Evolutionary conservation across 2,888 invertebrate species (phyloP), one percentile per base, ranked within the genome.

Genomic region (Parasteatoda lunata): DNA sequence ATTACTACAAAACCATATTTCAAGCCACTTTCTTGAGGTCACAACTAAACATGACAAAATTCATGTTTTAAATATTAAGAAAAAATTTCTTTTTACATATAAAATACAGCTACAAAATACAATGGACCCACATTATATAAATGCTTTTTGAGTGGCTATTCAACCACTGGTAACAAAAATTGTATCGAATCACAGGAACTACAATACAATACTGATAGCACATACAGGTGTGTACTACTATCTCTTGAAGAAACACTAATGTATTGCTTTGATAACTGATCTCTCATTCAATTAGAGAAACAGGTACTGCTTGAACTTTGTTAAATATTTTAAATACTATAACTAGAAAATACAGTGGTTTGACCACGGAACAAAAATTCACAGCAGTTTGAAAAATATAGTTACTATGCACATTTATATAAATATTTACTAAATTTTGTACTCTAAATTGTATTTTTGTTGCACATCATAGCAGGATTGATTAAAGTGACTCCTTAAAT

Each of bases 11-110:
- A 88, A 83, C 88, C 83, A 83, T 88, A 83, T 83, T 83, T 88
- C 88, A 88, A 88, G 88, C 88, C 88, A 88, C 88, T 88, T 88
- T 88, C 83, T 88, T 88, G 88, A 88, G 88, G 88, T 88, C 88
- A 88, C 88, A 88, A 79, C 88, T 88, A 88, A 77, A 88, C 88
- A 88, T 88, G 88, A 88, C 83, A 88, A 78, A 88, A 79, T 83
- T 83, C 88, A 83, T 87, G 86, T 78, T 88, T 81, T 79, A 79
- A 83, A 78, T 83, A 83, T 82, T 82, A 87, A 87, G 54, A 88
- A 83, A 64, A 81, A 52, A 70, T 69, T 83, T 83, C 87, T 87
- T 72, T 81, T 88, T 79, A 88, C 88, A 88, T 88, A 88, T 88
- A 88, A 88, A 88, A 88, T 83, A 88, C 78, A 78, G 83, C 88